Evolutionary conservation across 2,113 vertebrate species (phyloP), one percentile per base, ranked within the genome.

Genomic region (Aegotheles bennettii): DNA sequence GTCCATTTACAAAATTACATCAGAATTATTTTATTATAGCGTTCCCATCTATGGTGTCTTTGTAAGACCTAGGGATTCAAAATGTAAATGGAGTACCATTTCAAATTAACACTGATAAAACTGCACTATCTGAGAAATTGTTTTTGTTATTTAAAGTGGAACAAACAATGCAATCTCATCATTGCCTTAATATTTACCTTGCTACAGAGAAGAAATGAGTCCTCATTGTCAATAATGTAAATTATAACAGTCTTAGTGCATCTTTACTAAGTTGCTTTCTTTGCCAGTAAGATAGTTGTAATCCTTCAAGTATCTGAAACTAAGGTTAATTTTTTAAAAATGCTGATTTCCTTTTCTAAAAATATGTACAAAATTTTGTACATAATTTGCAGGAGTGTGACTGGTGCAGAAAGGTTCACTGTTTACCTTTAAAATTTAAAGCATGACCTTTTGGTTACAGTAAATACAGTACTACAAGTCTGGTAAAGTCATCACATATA

Each of bases 401-500:
- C 77, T 90, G 81, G 91, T 90, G 65, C 29, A 87, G 40, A 42
- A 48, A 70, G 84, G 51, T 60, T 95, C 24, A 35, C 16, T 81
- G 59, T 95, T 95, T 92, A 48, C 57, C 76, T 88, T 94, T 93
- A 84, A 94, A 82, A 91, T 89, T 74, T 25, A 69, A 28, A 94
- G 68, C 29, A 68, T 79, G 97, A 94, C 82, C 68, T 79, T 93
- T 97, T 95, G 87, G 85, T 96, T 98, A 97, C 98, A 97, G 97
- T 98, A 97, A 97, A 91, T 98, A 97, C 97, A 97, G 97, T 98
- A 96, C 79, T 92, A 54, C 35, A 83, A 57, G 90, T 95, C 98
- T 98, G 98, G 96, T 96, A 98, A 98, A 98, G 97, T 92, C 97
- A 97, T 98, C 97, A 98, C 78, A 91, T 90, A 90, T 94, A 80